Evolutionary conservation across 2,797 vertebrate species (phyloP), one percentile per base, ranked within the genome.

Genomic region (Cetoscarus ocellatus): DNA sequence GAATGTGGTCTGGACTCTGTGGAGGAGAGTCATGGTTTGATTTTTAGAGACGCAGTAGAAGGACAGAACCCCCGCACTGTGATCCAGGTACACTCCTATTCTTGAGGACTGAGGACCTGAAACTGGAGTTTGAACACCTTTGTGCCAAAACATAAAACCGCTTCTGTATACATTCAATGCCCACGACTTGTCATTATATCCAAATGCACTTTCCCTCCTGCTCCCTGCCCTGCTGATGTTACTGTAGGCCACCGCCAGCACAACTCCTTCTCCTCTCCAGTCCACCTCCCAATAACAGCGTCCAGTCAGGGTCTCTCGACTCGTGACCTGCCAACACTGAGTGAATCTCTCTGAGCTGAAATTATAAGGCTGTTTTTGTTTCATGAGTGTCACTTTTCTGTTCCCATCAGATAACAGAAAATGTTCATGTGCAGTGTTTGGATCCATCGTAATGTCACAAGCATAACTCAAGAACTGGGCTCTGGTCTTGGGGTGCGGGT

Each of bases 341-440:
- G 3, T 18, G 13, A 78, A 52, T 35, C 51, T 74, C 40, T 82
- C 40, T 43, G 67, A 45, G 0, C 77, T 70, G 34, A 2, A 0
- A 0, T 19, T n/a, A 34, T 64, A 63, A 19, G 1, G 18, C 6
- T 55, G 14, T 10, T 52, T 6, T 17, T n/a, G n/a, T 52, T n/a
- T n/a, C n/a, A 18, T 5, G 19, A 60, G 1, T 15, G 11, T 75
- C 1, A 1, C 61, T 35, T 39, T 59, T 60, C 13, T 69, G 34
- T 70, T 58, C 3, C 12, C 13, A 2, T 79, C 44, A 40, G 57
- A 67, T 0, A 75, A 35, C 7, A 18, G 57, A 48, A 83, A 5
- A 1, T 17, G 1, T 8, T 17, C 11, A 5, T 70, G 0, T 7
- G 10, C 55, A 3, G 80, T 72, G 43, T 73, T 55, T 42, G 39